Conservation (phyloP, 1,140 invertebrate species). For the Phymorhynchus buccinoides region DNA sequence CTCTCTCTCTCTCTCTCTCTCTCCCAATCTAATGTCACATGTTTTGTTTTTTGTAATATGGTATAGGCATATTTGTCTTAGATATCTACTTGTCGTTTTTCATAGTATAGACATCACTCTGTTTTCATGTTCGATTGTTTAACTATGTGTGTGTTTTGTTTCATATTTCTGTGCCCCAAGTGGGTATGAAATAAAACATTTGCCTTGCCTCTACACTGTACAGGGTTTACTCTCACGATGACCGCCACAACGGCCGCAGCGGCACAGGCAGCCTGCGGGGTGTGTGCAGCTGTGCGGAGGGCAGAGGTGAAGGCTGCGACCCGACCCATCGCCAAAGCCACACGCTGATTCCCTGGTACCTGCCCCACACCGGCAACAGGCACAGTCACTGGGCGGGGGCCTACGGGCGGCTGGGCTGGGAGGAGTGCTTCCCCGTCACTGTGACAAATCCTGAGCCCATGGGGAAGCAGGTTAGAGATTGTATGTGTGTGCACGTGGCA, state of each 20-base stretch:
- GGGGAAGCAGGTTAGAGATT: constrained; percentile 83
- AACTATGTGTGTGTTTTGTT: too few species aligned
- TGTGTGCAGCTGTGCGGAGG: constrained; percentile 84
- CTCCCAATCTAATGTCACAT: background rate
- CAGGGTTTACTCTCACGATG: constrained; percentile 81
- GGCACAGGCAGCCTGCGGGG: constrained; percentile 80
- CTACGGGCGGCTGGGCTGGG: constrained; percentile 86
- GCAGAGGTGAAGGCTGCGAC: constrained; percentile 78
- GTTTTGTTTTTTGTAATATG: too few species aligned
- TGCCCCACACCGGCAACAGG: constrained; percentile 89
- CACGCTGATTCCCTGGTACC: constrained; percentile 91
- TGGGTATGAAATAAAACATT: too few species aligned
- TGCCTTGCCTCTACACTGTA: too few species aligned
- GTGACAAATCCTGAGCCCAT: constrained; percentile 89
- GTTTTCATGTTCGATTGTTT: too few species aligned
- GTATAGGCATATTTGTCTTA: too few species aligned
- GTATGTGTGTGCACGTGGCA: background rate
- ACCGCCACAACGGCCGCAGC: constrained; percentile 81
- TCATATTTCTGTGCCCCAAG: too few species aligned
- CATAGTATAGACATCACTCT: too few species aligned
- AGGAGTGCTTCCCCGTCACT: constrained; percentile 89
- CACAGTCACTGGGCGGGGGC: constrained; percentile 89
- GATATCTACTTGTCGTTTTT: too few species aligned
- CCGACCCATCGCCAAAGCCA: constrained; percentile 85
- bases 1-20: constrained; percentile 25